Base-by-base conservation (phyloP, 2,797 vertebrate genomes). In the Taenioides sp. region DNA sequence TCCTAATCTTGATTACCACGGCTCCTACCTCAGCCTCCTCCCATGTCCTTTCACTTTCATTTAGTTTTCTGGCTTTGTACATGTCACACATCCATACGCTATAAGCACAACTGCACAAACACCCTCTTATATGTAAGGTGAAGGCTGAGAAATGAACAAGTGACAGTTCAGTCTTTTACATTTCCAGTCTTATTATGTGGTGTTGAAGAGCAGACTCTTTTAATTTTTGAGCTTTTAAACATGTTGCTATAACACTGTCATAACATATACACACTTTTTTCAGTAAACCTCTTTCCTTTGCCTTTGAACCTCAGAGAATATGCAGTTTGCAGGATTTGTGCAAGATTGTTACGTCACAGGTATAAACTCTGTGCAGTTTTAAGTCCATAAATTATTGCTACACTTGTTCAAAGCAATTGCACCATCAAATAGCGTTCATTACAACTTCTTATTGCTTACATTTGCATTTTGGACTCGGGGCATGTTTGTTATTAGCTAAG, bases 1-100 rank as follows among this genome's bases (percentile, higher is more conserved):
- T 70, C 57, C 69, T 72, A 70, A 81, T 73, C 78, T 68, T 25
- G 17, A 67, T 70, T 34, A 62, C 18, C 9, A 6, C 28, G 31
- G n/a, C 71, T 40, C 10, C 49, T 28, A 7, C 18, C 28, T 62
- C 9, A 0, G 27, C 54, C 37, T 34, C 49, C 47, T 72, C 3
- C 65, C 5, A 63, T 64, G 40, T 65, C 22, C 60, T 22, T 34
- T 9, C 66, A 9, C 17, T 67, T 67, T 59, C 43, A 27, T 25
- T 54, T 55, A 61, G 20, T 37, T 37, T 37, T 37, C 34, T 37
- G 34, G 14, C 69, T 50, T 66, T 1, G 0, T 40, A 37, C 54
- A 66, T 28, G 58, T 2, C 22, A 12, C 71, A 28, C 18, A 25
- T 77, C n/a, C 16, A 62, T 52, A 18, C 31, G 43, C 73, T 43